phyloP scores from a whole-genome alignment of 2,113 vertebrate species.

The Cinclus mexicanus region DNA sequence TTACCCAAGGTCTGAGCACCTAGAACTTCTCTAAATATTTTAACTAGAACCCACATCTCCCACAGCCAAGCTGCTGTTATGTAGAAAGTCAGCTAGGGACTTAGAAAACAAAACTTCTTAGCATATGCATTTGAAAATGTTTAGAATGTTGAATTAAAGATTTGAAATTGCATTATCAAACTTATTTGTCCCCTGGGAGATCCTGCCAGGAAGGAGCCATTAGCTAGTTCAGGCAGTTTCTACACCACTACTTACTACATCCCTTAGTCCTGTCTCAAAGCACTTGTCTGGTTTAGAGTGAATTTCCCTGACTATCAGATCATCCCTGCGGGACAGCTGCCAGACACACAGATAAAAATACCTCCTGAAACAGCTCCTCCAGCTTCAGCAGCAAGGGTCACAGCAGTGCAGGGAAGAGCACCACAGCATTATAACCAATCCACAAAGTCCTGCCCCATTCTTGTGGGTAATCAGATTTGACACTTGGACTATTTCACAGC shows the following conservation, averaged over 20 bases:
- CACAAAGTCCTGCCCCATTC: neutral
- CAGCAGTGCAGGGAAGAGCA: neutral
- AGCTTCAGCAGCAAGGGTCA: neutral
- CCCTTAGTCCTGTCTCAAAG: neutral
- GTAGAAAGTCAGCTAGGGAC: neutral
- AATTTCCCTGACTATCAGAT: neutral
- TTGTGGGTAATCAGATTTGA: neutral
- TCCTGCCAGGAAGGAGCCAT: neutral
- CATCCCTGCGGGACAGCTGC: neutral
- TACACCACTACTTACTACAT: neutral
- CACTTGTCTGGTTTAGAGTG: neutral
- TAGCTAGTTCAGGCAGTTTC: neutral
- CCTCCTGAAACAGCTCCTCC: neutral
- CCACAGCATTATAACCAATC: neutral
- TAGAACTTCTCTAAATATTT: neutral
- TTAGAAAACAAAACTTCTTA: neutral
- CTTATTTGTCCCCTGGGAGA: neutral
- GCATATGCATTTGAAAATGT: neutral
- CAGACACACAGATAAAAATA: slow-evolving; percentile 35
- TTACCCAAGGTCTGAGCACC: neutral
- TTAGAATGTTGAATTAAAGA: neutral
- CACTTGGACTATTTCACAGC: neutral
- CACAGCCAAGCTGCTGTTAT: neutral
- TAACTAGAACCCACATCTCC: neutral
- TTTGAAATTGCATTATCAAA: neutral